Evolutionary conservation across 2,888 invertebrate species (phyloP).

Genomic region (Netelia virgata): DNA sequence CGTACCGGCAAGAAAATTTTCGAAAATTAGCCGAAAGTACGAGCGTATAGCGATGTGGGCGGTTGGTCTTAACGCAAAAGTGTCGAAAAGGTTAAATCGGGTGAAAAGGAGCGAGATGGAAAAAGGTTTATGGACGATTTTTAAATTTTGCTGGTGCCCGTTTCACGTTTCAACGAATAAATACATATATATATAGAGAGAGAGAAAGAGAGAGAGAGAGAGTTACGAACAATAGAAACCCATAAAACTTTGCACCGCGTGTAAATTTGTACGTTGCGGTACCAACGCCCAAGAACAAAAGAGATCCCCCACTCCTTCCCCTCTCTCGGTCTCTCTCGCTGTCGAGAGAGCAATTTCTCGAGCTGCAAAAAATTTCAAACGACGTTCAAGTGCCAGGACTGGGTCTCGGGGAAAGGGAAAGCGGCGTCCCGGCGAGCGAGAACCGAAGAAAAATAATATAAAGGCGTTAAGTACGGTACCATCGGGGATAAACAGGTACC

Average conservation of each 20-base stretch:
- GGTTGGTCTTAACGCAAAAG: background rate
- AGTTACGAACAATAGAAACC: slow-evolving; percentile 5
- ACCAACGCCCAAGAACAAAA: slow-evolving; percentile 56
- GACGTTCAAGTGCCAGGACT: background rate
- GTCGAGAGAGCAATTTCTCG: background rate
- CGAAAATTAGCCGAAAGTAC: slow-evolving; percentile 23
- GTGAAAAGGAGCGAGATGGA: background rate
- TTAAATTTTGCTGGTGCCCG: slow-evolving; percentile 54
- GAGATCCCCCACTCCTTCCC: background rate
- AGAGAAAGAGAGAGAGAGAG: background rate
- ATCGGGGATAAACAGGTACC: slow-evolving; percentile 64
- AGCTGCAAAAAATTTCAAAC: background rate
- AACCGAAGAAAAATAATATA: slow-evolving; percentile 60
- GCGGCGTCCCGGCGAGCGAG: slow-evolving; percentile 49
- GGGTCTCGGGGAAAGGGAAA: slow-evolving; percentile 31
- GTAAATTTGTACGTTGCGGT: slow-evolving; percentile 64
- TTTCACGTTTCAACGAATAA: background rate
- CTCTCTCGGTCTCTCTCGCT: background rate
- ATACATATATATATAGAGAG: background rate
- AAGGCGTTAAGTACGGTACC: slow-evolving; percentile 68
- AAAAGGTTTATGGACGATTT: background rate
- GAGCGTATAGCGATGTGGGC: background rate
- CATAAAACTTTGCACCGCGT: slow-evolving; percentile 50
- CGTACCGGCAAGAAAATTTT: background rate
- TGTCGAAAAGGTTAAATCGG: slow-evolving; percentile 30